Conservation (phyloP, 2,888 invertebrate species). For the Acronicta aceris region DNA sequence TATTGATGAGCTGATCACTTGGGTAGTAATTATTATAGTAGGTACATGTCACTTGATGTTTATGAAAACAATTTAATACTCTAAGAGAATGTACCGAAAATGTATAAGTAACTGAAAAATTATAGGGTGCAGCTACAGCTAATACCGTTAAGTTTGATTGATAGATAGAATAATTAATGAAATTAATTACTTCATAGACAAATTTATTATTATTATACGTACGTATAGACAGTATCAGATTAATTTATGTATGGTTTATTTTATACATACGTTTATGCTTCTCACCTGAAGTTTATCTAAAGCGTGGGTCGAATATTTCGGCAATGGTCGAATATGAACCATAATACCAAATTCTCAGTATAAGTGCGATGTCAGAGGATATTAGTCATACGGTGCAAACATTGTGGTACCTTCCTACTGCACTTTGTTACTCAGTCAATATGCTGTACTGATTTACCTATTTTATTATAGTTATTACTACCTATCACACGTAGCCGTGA, state of each 20-base stretch:
- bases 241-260: too few relatives aligned
- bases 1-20: conserved; percentile 59
- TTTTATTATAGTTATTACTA: conserved; percentile 25
- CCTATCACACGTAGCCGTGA: conserved; percentile 36
- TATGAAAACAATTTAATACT: conserved; percentile 8
- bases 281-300: conserved; percentile 51
- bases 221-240: too few relatives aligned
- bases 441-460: conserved; percentile 24
- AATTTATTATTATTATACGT: too few relatives aligned
- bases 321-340: too few relatives aligned
- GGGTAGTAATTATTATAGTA: conserved; percentile 51
- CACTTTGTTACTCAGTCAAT: conserved; percentile 52
- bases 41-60: conserved; percentile 20
- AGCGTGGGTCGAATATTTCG: too few relatives aligned
- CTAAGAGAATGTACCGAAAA: conserved; percentile 2
- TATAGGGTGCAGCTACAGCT: too few relatives aligned
- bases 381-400: conserved; percentile 63
- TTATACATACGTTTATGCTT: conserved; percentile 1
- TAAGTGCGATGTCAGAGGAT: conserved; percentile 61
- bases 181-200: too few relatives aligned
- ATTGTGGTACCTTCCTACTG: conserved; percentile 58
- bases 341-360: conserved; percentile 65
- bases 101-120: too few relatives aligned
- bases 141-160: too few relatives aligned
- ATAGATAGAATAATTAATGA: too few relatives aligned